Conservation (phyloP, 2,113 vertebrate species). For the Pollimyrus isidori region DNA sequence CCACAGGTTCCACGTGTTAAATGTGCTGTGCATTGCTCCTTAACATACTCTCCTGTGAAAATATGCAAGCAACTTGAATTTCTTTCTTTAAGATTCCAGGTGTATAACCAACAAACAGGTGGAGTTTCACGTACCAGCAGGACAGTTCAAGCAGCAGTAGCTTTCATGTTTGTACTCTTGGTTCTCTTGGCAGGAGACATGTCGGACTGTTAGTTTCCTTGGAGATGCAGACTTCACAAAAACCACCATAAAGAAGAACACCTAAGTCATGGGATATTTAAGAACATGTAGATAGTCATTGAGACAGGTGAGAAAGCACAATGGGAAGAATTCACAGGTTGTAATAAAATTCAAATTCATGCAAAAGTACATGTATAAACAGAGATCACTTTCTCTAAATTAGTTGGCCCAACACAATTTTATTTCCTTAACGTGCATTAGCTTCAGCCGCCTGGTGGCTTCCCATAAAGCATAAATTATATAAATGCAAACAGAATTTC, state of each 20-base stretch:
- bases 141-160: conserved; percentile 57
- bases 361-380: neutral
- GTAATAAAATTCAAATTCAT: neutral
- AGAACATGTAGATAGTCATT: neutral
- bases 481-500: neutral
- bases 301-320: neutral
- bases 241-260: neutral
- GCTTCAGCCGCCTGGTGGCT: neutral
- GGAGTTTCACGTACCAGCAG: conserved; percentile 45
- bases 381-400: neutral
- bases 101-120: neutral
- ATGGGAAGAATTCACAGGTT: neutral
- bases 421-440: neutral
- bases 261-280: conserved; percentile 25
- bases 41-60: conserved; percentile 42
- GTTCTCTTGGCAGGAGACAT: conserved; percentile 23
- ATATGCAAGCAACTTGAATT: neutral
- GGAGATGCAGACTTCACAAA: neutral
- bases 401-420: neutral
- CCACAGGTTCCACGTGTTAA: conserved; percentile 36
- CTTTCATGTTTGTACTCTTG: conserved; percentile 23
- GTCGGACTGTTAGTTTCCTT: neutral
- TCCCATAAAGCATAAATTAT: neutral
- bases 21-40: conserved; percentile 24
- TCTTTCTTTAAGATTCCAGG: neutral